These are phyloP conservation scores for Dryoscopus gambensis DNA, from an alignment of 2,113 vertebrate genomes.

Conservation along the genomic window DNA sequence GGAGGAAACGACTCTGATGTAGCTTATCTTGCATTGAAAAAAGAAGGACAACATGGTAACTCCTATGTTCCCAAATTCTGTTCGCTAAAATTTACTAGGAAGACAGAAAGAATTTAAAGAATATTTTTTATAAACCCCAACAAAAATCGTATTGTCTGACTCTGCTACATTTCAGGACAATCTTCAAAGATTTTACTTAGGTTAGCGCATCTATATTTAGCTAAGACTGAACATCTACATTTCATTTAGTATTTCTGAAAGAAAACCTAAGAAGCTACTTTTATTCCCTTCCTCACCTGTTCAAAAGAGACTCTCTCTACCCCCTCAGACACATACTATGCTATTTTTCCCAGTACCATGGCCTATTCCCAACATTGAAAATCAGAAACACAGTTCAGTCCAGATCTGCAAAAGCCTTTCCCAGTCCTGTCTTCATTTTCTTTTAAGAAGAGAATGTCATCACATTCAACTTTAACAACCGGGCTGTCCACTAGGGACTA, in stretches of 20 bases:
- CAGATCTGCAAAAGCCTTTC: not conserved
- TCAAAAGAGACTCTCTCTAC: not conserved
- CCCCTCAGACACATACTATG: not conserved
- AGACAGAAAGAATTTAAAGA: not conserved
- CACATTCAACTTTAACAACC: not conserved
- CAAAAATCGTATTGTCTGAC: not conserved
- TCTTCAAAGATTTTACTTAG: not conserved
- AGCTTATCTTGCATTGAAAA: not conserved
- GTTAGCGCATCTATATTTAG: not conserved
- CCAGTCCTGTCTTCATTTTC: not conserved
- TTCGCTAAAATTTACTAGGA: not conserved
- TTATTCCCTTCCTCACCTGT: not conserved
- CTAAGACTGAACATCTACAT: not conserved
- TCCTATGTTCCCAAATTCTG: not conserved
- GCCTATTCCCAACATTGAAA: not conserved
- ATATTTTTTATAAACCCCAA: not conserved
- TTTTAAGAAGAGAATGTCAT: not conserved
- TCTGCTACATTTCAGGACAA: not conserved
- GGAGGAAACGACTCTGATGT: not conserved
- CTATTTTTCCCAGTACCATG: not conserved
- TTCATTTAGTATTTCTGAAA: not conserved
- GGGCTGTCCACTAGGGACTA: not conserved
- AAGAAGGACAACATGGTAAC: not conserved
- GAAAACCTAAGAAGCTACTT: not conserved
- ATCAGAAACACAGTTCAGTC: not conserved